A percentile compares a stretch with the other conserved stretches of the same genome.
Conservation (phyloP, 2,797 vertebrate genomes). For the Tokudaia muenninki region DNA sequence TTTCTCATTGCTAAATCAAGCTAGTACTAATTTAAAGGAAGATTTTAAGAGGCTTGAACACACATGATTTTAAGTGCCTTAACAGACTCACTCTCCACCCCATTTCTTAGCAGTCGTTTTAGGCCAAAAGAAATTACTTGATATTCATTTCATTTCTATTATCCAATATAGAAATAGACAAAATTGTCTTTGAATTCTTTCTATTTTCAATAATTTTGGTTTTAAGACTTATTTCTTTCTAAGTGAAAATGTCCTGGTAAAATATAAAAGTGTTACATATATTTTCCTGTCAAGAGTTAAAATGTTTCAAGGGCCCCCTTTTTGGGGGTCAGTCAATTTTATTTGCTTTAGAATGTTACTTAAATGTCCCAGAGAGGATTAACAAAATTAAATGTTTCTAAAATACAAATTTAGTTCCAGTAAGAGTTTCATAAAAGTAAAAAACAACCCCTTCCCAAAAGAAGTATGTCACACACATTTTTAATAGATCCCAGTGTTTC, state of each 20-base stretch:
- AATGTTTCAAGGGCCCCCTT: background rate
- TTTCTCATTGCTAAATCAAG: background rate
- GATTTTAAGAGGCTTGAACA: background rate
- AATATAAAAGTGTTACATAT: background rate
- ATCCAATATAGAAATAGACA: background rate
- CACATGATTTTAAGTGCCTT: background rate
- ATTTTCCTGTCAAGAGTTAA: background rate
- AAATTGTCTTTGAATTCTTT: background rate
- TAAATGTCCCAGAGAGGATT: constrained; percentile 94
- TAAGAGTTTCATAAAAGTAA: constrained; percentile 88
- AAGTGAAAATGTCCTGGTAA: background rate
- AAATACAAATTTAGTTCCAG: constrained; percentile 91
- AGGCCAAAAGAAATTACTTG: background rate
- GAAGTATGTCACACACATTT: constrained; percentile 91
- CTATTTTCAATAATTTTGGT: background rate
- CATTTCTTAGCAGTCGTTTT: background rate
- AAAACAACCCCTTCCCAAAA: constrained; percentile 84
- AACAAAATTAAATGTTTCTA: constrained; percentile 92
- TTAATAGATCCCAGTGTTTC: constrained; percentile 92
- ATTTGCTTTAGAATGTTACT: constrained; percentile 92
- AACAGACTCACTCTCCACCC: background rate
- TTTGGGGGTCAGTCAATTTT: constrained; percentile 90
- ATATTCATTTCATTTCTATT: background rate
- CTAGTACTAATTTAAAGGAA: constrained; percentile 31
- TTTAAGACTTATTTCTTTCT: background rate